Evolutionary conservation across 2,888 invertebrate genomes (phyloP).

Genomic region (Lasioglossum morio): DNA sequence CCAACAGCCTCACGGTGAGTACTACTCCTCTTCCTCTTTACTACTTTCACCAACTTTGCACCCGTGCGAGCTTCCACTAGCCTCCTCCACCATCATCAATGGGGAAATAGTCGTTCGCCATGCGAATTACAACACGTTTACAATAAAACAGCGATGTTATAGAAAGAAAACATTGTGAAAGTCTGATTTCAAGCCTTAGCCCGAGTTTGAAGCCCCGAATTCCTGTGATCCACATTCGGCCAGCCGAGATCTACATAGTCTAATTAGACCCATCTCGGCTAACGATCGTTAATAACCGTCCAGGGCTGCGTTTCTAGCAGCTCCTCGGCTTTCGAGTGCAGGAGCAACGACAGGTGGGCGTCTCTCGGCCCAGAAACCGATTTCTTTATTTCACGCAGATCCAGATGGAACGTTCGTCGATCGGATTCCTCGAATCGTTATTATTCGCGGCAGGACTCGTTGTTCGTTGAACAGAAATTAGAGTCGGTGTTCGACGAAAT

Average conservation of each 20-base stretch:
- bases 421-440: constrained; percentile 50
- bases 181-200: no score
- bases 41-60: neutral
- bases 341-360: neutral
- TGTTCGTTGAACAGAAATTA: constrained; percentile 48
- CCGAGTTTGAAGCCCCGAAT: neutral
- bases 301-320: constrained; percentile 18
- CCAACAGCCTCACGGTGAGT: constrained; percentile 78
- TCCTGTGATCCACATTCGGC: neutral
- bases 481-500: constrained; percentile 57
- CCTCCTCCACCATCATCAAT: neutral
- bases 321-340: constrained; percentile 20
- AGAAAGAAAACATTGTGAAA: no score
- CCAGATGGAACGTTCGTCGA: neutral
- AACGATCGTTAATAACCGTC: constrained; percentile 21
- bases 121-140: no score
- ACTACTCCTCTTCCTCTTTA: constrained; percentile 14
- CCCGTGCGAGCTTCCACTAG: neutral
- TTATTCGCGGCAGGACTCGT: constrained; percentile 44
- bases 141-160: no score
- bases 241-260: constrained; percentile 4
- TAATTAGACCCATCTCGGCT: constrained; percentile 39
- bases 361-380: neutral
- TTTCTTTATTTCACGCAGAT: neutral
- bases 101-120: neutral